Base-by-base conservation (phyloP, 2,797 vertebrate genomes). In the Remorina albescens region DNA sequence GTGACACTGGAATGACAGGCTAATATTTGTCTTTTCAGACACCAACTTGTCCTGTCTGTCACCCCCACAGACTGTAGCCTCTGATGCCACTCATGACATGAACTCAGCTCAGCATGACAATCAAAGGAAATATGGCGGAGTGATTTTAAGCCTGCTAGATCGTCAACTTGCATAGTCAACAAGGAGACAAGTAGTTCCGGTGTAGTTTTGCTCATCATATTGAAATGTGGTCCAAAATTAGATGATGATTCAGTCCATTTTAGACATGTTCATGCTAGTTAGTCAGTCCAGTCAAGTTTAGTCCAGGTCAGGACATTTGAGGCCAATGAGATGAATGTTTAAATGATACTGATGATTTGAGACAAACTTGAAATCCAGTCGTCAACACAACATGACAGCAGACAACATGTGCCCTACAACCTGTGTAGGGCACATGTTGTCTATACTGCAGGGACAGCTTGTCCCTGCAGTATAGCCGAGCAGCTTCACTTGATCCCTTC, bases 401-500 rank as follows among this genome's bases (percentile, higher is more conserved):
- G 70, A 49, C 59, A 62, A 58, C 66, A 49, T 28, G 74, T 57
- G 59, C 25, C 44, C 34, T 67, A 73, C 41, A 44, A 46, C n/a
- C 54, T 76, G 41, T 59, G 12, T n/a, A n/a, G n/a, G n/a, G n/a
- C n/a, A n/a, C n/a, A n/a, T n/a, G n/a, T n/a, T n/a, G n/a, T n/a
- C n/a, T n/a, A n/a, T n/a, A n/a, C n/a, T n/a, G n/a, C n/a, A n/a
- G n/a, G n/a, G n/a, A n/a, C n/a, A n/a, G n/a, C n/a, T n/a, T 60
- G 67, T 75, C 68, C 76, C 82, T 55, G 71, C 67, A 80, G 78
- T 67, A 65, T 41, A 79, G 57, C 49, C 26, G 21, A n/a, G 73
- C 75, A 67, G 73, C 76, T 81, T 83, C 80, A 88, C 89, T 81
- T 85, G 84, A 85, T 77, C 81, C 77, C 13, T 75, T 13, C 61